Base-by-base conservation (phyloP, 2,113 vertebrate species). In the Thermophis baileyi region DNA sequence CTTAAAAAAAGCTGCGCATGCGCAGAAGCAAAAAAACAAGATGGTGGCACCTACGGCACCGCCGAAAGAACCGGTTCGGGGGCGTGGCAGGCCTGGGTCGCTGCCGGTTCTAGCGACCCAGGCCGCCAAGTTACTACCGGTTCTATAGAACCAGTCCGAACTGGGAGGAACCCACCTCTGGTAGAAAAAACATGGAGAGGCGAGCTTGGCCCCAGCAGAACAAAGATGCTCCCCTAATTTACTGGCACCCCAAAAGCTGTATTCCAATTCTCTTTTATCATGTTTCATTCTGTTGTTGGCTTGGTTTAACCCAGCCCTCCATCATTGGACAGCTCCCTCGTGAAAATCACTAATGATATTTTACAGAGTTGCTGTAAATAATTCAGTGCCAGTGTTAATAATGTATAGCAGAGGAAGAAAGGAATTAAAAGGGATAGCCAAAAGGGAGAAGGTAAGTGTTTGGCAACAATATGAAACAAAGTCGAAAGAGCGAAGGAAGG, bases 401-500 rank as follows among this genome's bases (percentile, higher is more conserved):
- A 96, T 95, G 96, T 49, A 95, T 93, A 95, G 50, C 91, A 94
- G 95, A 94, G 87, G 57, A 95, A 94, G 24, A 95, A 54, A 93
- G 50, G 85, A 95, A 92, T 92, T 92, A 91, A 94, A 87, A 94
- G 63, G 85, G 35, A 90, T 55, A 94, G 90, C 92, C 95, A 96
- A 95, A 95, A 18, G 92, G 90, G 54, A 93, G 54, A 93, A 51
- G 55, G 60, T 20, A 95, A 90, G 44, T 97, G 94, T 95, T 96
- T 94, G 94, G 87, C 51, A 94, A 81, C 95, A 87, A 95, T 91
- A 87, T 44, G 89, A 92, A 95, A 74, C 1, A 44, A 92, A 92
- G 91, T 0, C 90, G 53, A 96, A 85, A 91, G 81, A 85, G 35
- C 30, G 92, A 8, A 93, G 93, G 46, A 51, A 92, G 2, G 50